These are phyloP conservation scores for Drosophila ogumai DNA, from an alignment of 1,140 invertebrate species.

Conservation along the genomic window DNA sequence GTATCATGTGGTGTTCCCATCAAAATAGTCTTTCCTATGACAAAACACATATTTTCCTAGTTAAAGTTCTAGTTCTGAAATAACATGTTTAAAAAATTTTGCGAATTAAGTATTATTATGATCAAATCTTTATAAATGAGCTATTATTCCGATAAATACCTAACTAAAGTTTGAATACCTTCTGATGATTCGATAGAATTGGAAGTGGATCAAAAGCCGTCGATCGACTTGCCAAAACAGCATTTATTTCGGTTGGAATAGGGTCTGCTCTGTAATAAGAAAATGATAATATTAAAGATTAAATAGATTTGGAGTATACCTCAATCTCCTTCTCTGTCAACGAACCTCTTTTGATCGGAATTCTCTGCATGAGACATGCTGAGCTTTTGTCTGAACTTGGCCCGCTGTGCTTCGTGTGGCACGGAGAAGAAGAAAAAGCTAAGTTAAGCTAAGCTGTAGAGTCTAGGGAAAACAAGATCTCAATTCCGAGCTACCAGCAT, in stretches of 20 bases:
- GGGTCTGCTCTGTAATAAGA: too few relatives aligned
- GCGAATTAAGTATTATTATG: too few relatives aligned
- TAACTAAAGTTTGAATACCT: too few relatives aligned
- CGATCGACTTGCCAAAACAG: too few relatives aligned
- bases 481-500: not conserved
- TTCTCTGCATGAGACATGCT: constrained; percentile 1
- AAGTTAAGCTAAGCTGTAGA: not conserved
- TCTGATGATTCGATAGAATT: too few relatives aligned
- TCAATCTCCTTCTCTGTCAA: not conserved
- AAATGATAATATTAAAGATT: too few relatives aligned
- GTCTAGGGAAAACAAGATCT: constrained; percentile 21
- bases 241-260: too few relatives aligned
- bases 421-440: not conserved
- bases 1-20: not conserved
- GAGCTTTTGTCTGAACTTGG: constrained; percentile 23
- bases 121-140: too few relatives aligned
- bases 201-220: too few relatives aligned
- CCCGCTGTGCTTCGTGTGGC: constrained; percentile 14
- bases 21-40: not conserved
- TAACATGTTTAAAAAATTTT: too few relatives aligned
- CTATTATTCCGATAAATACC: too few relatives aligned
- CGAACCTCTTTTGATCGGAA: not conserved
- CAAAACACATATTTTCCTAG: not conserved
- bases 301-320: not conserved
- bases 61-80: too few relatives aligned